Base-by-base conservation (phyloP, 2,888 invertebrate genomes). In the Spodoptera picta region DNA sequence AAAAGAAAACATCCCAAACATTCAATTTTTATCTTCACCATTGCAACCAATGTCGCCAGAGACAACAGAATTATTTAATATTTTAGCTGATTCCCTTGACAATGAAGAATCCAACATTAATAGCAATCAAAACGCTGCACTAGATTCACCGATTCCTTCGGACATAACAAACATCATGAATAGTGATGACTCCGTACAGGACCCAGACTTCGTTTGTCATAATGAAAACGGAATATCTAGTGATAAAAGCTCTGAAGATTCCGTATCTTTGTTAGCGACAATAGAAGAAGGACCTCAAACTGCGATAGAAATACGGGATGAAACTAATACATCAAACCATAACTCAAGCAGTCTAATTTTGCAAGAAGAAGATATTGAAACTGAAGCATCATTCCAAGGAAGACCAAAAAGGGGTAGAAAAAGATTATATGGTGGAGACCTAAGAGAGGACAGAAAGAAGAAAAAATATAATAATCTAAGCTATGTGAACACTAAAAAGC, bases 401-500 rank as follows among this genome's bases (percentile, higher is more conserved):
- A 46, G 55, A 55, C 56, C 56, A 48, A 56, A 48, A 48, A 56
- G 56, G 48, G 56, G 48, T 56, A 48, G 56, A 56, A 56, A 56
- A 56, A 48, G 49, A 57, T 57, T 43, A 57, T 49, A 57, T 57
- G 57, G 57, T 49, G 57, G 57, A 57, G 57, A 49, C 49, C 7
- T 57, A 57, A 57, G 57, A 49, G 57, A 57, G 49, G 49, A 57
- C 49, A 19, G 57, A 49, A 57, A 57, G 57, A 57, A 49, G 57
- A 49, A 10, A 49, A 57, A 49, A 57, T 57, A 57, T 57, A 57
- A 49, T 57, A 57, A 57, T 49, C 57, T 57, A 49, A 57, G 49
- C 57, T 57, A 57, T 57, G 57, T 57, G 49, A 57, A 57, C 57
- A 23, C 49, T 49, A 57, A 48, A 5, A 56, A 56, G 56, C 56